These are phyloP conservation scores for Automeris io DNA, from an alignment of 2,888 invertebrate species.

Conservation along the genomic window DNA sequence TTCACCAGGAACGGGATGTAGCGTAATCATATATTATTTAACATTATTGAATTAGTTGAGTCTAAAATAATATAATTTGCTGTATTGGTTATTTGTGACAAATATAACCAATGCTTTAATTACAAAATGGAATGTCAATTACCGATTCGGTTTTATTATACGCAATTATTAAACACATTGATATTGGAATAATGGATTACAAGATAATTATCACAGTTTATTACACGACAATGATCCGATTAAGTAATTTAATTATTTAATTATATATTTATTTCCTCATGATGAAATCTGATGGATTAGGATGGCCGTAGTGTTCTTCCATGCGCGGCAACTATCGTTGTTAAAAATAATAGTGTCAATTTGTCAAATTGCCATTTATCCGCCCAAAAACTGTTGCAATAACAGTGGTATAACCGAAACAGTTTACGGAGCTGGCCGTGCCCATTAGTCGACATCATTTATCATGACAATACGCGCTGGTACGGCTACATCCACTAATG, in stretches of 20 bases:
- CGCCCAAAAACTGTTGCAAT: not conserved
- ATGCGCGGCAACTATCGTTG: too few relatives aligned
- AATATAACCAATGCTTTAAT: not conserved
- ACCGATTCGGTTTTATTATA: not conserved
- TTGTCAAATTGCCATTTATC: not conserved
- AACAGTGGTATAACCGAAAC: constrained; percentile 11
- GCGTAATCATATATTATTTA: too few relatives aligned
- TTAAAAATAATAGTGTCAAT: too few relatives aligned
- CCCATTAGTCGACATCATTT: constrained; percentile 38
- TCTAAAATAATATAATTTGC: too few relatives aligned
- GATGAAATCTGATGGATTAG: too few relatives aligned
- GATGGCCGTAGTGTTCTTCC: too few relatives aligned
- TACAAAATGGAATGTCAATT: constrained; percentile 4
- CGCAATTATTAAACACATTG: constrained; percentile 5
- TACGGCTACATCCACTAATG: constrained; percentile 43
- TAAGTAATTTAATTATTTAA: not conserved
- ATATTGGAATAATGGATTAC: constrained; percentile 8
- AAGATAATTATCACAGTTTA: not conserved
- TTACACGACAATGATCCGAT: not conserved
- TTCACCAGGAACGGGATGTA: too few relatives aligned
- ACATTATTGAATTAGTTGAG: too few relatives aligned
- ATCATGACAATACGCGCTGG: constrained; percentile 40
- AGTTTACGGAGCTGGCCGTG: constrained; percentile 18
- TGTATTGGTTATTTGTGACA: too few relatives aligned
- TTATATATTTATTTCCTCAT: too few relatives aligned